A percentile compares a stretch with the other conserved stretches of the same genome.
Evolutionary conservation across 2,113 vertebrate genomes (phyloP).

Genomic region (Galeopterus variegatus): DNA sequence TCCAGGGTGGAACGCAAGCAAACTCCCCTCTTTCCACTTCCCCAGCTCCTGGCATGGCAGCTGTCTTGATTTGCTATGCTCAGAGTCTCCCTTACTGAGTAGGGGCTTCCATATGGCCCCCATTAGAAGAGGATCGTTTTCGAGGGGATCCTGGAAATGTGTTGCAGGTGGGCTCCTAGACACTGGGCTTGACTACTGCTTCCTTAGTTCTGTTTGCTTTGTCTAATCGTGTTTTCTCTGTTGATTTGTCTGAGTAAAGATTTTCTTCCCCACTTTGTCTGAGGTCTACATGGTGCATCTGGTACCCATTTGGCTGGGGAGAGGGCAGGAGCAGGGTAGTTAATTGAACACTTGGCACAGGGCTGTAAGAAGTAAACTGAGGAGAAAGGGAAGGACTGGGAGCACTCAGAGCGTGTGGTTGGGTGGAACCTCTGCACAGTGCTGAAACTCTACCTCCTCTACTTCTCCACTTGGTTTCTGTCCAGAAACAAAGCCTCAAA

Average conservation of each 20-base stretch:
- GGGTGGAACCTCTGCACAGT: background rate
- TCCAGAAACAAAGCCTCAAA: background rate
- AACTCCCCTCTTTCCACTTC: slow-evolving; percentile 4
- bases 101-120: slow-evolving; percentile 25
- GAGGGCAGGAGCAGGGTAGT: slow-evolving; percentile 3
- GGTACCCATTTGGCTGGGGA: slow-evolving; percentile 74
- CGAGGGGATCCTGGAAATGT: slow-evolving; percentile 73
- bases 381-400: background rate
- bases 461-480: background rate
- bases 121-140: slow-evolving; percentile 16
- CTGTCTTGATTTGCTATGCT: slow-evolving; percentile 54
- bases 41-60: background rate
- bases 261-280: slow-evolving; percentile 53
- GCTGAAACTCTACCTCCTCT: background rate
- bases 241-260: slow-evolving; percentile 63
- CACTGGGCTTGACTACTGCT: background rate
- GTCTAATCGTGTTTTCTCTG: slow-evolving; percentile 81
- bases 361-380: background rate
- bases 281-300: slow-evolving; percentile 62
- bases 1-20: slow-evolving; percentile 48
- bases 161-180: slow-evolving; percentile 69
- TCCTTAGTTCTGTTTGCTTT: slow-evolving; percentile 77
- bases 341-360: slow-evolving; percentile 61
- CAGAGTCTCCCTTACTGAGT: background rate
- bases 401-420: background rate